Evolutionary conservation across 2,113 vertebrate genomes (phyloP).

Genomic region (Lanius ludovicianus): DNA sequence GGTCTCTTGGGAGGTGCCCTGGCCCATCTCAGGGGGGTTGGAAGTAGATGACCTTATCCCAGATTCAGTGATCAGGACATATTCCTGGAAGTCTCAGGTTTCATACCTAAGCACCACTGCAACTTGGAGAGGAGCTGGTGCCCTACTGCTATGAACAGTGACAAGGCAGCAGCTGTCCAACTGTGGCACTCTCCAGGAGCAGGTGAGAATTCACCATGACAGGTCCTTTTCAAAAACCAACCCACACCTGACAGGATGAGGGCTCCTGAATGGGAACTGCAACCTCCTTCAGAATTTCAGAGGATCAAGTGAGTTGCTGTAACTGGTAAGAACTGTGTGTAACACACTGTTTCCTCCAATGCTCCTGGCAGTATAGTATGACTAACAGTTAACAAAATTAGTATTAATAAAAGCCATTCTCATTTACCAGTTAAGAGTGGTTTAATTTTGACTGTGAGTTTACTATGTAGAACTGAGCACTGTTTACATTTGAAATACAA

Average conservation of each 20-base stretch:
- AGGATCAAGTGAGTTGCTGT: accelerated
- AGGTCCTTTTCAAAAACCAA: not conserved
- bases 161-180: not conserved
- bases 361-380: not conserved
- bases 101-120: not conserved
- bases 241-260: accelerated
- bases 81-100: not conserved
- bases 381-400: not conserved
- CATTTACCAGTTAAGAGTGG: not conserved
- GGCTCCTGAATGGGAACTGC: accelerated
- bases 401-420: not conserved
- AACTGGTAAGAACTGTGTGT: accelerated
- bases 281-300: not conserved
- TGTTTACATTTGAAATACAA: not conserved
- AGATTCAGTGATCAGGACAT: not conserved
- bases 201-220: accelerated
- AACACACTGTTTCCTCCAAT: accelerated
- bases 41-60: not conserved
- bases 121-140: not conserved
- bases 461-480: not conserved
- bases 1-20: no score
- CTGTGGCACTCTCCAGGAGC: accelerated
- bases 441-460: slow-evolving; percentile 20
- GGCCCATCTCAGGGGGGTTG: accelerated
- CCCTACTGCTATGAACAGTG: accelerated